Conservation (phyloP, 2,113 vertebrate genomes). For the Zosterops lateralis region DNA sequence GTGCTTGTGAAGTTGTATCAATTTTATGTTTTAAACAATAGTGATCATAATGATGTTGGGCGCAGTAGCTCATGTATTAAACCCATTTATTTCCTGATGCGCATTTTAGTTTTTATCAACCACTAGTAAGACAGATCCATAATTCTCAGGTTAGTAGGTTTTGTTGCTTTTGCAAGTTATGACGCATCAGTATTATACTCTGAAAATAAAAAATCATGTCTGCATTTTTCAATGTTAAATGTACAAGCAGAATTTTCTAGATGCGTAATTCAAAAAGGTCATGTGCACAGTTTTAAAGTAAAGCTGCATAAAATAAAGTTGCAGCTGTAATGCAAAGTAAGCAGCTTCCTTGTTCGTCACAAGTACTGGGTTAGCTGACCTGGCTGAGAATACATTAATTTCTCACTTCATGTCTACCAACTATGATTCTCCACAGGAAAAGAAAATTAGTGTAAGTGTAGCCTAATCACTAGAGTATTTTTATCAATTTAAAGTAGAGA, state of each 20-base stretch:
- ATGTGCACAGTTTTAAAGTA: neutral
- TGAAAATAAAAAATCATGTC: neutral
- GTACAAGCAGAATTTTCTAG: neutral
- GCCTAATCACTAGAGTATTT: conserved; percentile 22
- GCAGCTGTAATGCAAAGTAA: neutral
- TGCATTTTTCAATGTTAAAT: neutral
- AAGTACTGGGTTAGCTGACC: neutral
- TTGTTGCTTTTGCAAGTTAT: neutral
- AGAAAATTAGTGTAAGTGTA: neutral
- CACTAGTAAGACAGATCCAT: neutral
- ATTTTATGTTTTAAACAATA: neutral
- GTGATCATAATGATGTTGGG: neutral
- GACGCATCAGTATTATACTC: neutral
- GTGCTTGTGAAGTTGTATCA: neutral
- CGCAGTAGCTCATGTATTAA: neutral
- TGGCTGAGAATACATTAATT: neutral
- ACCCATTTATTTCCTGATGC: neutral
- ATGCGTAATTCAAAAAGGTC: neutral
- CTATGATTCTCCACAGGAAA: neutral
- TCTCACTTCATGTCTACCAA: neutral
- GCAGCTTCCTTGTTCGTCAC: neutral
- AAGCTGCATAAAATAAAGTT: neutral
- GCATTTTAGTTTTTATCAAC: neutral
- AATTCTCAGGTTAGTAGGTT: neutral
- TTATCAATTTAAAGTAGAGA: conserved; percentile 14